Base-by-base conservation (phyloP, 2,113 vertebrate species). In the Gavialis gangeticus region DNA sequence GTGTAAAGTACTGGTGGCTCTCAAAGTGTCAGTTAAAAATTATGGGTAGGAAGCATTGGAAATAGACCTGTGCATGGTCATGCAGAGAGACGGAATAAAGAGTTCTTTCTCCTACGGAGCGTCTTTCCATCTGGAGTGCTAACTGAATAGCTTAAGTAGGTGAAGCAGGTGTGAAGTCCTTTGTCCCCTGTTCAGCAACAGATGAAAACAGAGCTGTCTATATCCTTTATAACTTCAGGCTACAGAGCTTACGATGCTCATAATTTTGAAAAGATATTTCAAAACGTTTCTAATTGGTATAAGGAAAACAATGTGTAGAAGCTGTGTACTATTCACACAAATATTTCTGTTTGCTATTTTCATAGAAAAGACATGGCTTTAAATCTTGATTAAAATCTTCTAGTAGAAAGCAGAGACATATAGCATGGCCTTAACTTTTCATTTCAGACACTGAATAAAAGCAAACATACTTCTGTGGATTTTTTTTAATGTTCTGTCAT, bases 391-490 rank as follows among this genome's bases (percentile, higher is more conserved):
- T 84, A 86, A 88, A 88, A 82, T 25, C n/a, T 90, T 93, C 60
- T 15, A 89, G 6, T 37, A 85, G 57, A 90, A 91, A 76, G 18
- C 5, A 82, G 85, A 92, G 60, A 8, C 1, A 5, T 80, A 92
- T 73, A 46, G 46, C 90, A 93, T 94, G 87, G n/a, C 79, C 85
- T 75, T 78, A 92, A 59, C 28, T 71, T 88, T 96, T 81, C 81
- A 46, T 2, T 81, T 84, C 22, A 30, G 60, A 54, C 14, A 57
- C 19, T 66, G 58, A 22, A 46, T 84, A 12, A n/a, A 88, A 87
- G 27, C 12, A 84, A 89, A 66, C 6, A 73, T 1, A 37, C 4
- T 76, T 6, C 37, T 67, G n/a, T 46, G 46, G 46, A 2, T 7
- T 9, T 9, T 58, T 82, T 80, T 54, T 69, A 57, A 62, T 10